These are phyloP conservation scores for Bradypodion pumilum DNA, from an alignment of 2,797 vertebrate species.

Conservation along the genomic window DNA sequence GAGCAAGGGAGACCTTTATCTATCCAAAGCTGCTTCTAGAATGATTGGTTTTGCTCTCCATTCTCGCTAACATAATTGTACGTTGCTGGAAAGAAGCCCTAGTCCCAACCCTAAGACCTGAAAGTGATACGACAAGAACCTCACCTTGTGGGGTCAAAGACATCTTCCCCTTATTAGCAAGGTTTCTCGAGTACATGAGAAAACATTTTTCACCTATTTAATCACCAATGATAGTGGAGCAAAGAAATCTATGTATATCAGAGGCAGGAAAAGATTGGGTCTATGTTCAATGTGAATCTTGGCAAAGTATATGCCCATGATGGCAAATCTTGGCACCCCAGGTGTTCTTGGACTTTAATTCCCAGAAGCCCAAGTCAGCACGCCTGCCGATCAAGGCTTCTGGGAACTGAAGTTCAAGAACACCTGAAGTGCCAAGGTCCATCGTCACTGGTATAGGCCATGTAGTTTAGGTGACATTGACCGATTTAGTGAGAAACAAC, in stretches of 20 bases:
- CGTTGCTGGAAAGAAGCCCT: not conserved
- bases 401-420: too few relatives aligned
- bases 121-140: not conserved
- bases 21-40: slow-evolving; percentile 46
- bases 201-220: not conserved
- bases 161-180: not conserved
- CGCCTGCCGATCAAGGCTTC: too few relatives aligned
- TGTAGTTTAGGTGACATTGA: too few relatives aligned
- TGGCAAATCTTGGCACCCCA: too few relatives aligned
- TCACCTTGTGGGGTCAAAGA: too few relatives aligned
- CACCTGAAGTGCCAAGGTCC: too few relatives aligned
- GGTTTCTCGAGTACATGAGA: not conserved
- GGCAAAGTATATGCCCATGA: too few relatives aligned
- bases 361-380: too few relatives aligned
- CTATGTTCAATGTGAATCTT: too few relatives aligned
- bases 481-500: not conserved
- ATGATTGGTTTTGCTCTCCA: slow-evolving; percentile 23
- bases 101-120: not conserved
- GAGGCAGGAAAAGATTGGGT: not conserved
- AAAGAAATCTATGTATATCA: not conserved
- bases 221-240: not conserved
- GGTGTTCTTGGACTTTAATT: too few relatives aligned
- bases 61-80: slow-evolving; percentile 8
- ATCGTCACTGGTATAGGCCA: too few relatives aligned
- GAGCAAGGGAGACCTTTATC: too few relatives aligned